Evolutionary conservation across 2,113 vertebrate species (phyloP).

Genomic region (Myrmecobius fasciatus): DNA sequence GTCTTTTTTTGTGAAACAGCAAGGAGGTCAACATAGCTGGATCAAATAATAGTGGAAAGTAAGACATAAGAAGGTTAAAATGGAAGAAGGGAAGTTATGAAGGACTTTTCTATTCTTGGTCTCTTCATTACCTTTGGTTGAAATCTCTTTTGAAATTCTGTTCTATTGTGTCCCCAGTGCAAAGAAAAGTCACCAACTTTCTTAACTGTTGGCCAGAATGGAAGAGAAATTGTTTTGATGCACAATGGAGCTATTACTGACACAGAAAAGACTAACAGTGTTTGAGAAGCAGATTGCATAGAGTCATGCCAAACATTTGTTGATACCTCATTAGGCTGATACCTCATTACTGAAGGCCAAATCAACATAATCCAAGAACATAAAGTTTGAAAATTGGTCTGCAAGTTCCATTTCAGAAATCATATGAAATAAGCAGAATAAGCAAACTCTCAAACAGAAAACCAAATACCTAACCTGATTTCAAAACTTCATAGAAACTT

Average conservation of each 20-base stretch:
- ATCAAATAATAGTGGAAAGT: not conserved
- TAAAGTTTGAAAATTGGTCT: slow-evolving; percentile 42
- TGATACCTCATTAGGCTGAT: slow-evolving; percentile 47
- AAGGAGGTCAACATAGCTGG: not conserved
- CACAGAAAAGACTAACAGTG: slow-evolving; percentile 45
- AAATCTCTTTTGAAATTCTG: not conserved
- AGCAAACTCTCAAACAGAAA: not conserved
- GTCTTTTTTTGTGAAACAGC: no score
- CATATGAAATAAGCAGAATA: slow-evolving; percentile 29
- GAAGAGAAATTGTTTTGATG: slow-evolving; percentile 28
- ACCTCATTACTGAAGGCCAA: slow-evolving; percentile 49
- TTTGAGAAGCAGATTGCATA: slow-evolving; percentile 58
- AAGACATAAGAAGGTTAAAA: not conserved
- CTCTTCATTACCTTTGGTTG: not conserved
- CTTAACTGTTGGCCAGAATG: not conserved
- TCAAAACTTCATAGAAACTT: not conserved
- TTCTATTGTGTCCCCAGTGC: not conserved
- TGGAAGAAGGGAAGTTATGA: not conserved
- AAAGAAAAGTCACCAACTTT: not conserved
- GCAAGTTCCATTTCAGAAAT: slow-evolving; percentile 51
- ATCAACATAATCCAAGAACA: slow-evolving; percentile 54
- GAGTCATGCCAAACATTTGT: slow-evolving; percentile 38
- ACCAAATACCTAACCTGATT: not conserved
- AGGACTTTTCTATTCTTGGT: not conserved
- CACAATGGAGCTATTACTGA: slow-evolving; percentile 21